Base-by-base conservation (phyloP, 2,113 vertebrate species). In the Illadopsis cleaveri region DNA sequence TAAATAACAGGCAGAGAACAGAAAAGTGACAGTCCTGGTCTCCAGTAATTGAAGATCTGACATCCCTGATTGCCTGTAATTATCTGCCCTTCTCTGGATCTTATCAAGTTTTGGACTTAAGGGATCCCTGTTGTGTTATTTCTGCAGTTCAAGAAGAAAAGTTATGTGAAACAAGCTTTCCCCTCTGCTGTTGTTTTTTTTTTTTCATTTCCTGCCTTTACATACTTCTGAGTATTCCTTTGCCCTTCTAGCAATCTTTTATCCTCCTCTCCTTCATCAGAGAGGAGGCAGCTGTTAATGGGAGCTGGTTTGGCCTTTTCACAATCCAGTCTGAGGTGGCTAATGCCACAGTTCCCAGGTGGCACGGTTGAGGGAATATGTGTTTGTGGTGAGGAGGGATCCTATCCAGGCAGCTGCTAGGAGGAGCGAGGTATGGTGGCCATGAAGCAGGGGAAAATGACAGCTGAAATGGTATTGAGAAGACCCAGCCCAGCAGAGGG, bases 161-260 rank as follows among this genome's bases (percentile, higher is more conserved):
- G 38, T 82, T 82, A 33, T 89, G 62, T 86, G 72, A 94, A 94
- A 86, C 15, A 48, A 71, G 44, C 31, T 91, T 91, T 91, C 50
- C 48, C 48, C 37, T 82, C 57, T 85, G 35, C 50, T 82, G 40
- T 42, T 42, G 12, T 42, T 0, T 22, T 11, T 21, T 19, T 44
- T 58, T 65, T 61, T 57, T 24, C 25, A 57, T 90, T 93, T 85
- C 60, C 78, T 84, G 65, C 6, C 48, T 87, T 93, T 51, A 27
- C n/a, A 51, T 75, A 57, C 40, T 16, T 25, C 45, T 73, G 37
- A 72, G 42, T 80, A 79, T 80, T 89, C 40, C 40, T 71, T 84
- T 94, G 83, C 65, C 77, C 73, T 89, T 72, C 44, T 56, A 30
- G 31, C 51, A 81, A 66, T 45, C 51, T 83, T 94, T 78, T 85